Conservation (phyloP, 1,140 invertebrate species). For the Anoplophora glabripennis region DNA sequence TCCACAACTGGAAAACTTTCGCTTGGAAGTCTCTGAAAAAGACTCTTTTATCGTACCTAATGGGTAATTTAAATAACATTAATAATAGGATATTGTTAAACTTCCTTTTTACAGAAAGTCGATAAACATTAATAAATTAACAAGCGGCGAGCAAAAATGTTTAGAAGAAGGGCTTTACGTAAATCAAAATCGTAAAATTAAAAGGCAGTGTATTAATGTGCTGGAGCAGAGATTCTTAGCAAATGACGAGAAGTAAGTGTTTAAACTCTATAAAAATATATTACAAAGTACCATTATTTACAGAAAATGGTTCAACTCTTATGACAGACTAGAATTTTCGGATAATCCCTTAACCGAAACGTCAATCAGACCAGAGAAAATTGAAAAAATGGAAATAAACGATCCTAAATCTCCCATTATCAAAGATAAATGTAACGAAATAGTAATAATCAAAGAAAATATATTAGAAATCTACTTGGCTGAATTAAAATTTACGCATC, state of each 20-base stretch:
- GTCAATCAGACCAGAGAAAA: slow-evolving; percentile 24
- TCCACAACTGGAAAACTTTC: slow-evolving; percentile 7
- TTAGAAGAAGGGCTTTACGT: slow-evolving; percentile 30
- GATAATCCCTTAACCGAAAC: slow-evolving; percentile 24
- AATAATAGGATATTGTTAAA: no score
- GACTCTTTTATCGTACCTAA: slow-evolving; percentile 16
- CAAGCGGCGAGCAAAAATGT: slow-evolving; percentile 15
- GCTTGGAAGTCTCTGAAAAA: slow-evolving; percentile 15
- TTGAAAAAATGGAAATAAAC: slow-evolving; percentile 14
- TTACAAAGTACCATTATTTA: slow-evolving; percentile 13
- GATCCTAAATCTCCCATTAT: slow-evolving; percentile 12
- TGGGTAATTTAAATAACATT: slow-evolving; percentile 6
- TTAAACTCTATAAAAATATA: not conserved
- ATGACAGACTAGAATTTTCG: slow-evolving; percentile 27
- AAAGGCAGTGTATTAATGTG: slow-evolving; percentile 15
- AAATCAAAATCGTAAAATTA: slow-evolving; percentile 20
- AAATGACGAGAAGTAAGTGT: slow-evolving; percentile 30
- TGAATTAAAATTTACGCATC: slow-evolving; percentile 47
- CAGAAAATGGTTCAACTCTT: slow-evolving; percentile 37
- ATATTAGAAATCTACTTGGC: slow-evolving; percentile 46
- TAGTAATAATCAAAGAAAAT: slow-evolving; percentile 37
- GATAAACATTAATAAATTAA: slow-evolving; percentile 17
- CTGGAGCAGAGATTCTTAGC: slow-evolving; percentile 27
- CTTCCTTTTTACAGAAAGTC: slow-evolving; percentile 17
- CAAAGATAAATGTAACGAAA: slow-evolving; percentile 33